phyloP scores from a whole-genome alignment of 1,140 invertebrate genomes.

The Scaptodrosophila lebanonensis region DNA sequence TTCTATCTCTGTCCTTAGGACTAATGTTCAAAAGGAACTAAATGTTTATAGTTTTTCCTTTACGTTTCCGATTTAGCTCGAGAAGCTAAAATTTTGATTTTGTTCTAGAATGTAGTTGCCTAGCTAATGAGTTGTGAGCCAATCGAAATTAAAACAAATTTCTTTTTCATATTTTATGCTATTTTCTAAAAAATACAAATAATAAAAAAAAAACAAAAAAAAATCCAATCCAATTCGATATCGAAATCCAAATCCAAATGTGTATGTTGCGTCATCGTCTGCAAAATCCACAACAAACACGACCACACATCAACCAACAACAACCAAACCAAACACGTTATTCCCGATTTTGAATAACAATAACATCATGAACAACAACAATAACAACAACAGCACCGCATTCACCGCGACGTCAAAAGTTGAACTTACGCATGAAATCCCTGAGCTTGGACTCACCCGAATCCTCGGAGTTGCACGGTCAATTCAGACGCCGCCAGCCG shows the following conservation, averaged over 20 bases:
- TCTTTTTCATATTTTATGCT: conserved; percentile 61
- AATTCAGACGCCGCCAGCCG: conserved; percentile 83
- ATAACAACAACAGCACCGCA: conserved; percentile 87
- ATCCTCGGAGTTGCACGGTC: conserved; percentile 87
- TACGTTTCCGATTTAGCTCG: conserved; percentile 4
- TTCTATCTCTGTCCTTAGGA: conserved; percentile 17
- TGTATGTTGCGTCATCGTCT: conserved; percentile 37
- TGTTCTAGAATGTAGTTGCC: conserved; percentile 50
- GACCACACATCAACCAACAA: conserved; percentile 29
- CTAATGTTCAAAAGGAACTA: conserved; percentile 19
- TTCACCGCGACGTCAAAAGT: conserved; percentile 94
- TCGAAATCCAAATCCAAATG: conserved; percentile 25
- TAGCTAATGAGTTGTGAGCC: conserved; percentile 42
- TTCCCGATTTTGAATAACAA: too few species aligned
- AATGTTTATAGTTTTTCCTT: conserved; percentile 35
- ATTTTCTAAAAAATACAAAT: conserved; percentile 44
- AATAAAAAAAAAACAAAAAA: conserved; percentile 18
- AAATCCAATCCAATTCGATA: conserved; percentile 35
- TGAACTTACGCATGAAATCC: conserved; percentile 98
- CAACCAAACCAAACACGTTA: conserved; percentile 17
- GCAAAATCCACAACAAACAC: conserved; percentile 22
- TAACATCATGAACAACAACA: conserved; percentile 35
- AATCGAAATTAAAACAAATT: conserved; percentile 64
- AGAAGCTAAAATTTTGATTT: conserved; percentile 26
- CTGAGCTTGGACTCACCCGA: conserved; percentile 97